Base-by-base conservation (phyloP, 2,797 vertebrate genomes). In the Gobionotothen gibberifrons region DNA sequence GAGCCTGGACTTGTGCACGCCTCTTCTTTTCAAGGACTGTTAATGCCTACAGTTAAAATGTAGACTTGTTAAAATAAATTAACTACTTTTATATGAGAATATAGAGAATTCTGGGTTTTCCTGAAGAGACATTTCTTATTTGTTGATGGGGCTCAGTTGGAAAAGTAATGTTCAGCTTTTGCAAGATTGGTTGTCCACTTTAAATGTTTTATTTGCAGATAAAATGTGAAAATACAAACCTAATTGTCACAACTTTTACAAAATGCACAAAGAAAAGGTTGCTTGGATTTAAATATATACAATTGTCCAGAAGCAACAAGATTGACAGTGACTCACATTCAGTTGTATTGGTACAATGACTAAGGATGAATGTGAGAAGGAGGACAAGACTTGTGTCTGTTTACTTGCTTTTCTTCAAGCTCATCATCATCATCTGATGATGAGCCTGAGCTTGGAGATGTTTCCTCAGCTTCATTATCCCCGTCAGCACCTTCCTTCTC, bases 391-490 rank as follows among this genome's bases (percentile, higher is more conserved):
- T 72, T 79, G 36, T 78, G 69, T 85, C 44, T 67, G 61, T 44
- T 73, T 1, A 58, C 61, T 40, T 19, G 44, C 36, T 71, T 73
- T 52, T 84, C 74, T 16, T 82, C 74, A 11, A 66, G 49, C 1
- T 76, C 51, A 13, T 83, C 69, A n/a, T 83, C 69, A n/a, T 89
- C 83, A 52, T 72, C 78, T 9, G 82, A 72, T 14, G 57, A 15
- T 29, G 78, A 72, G 4, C 84, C 87, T 15, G 86, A 92, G 68
- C 64, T 82, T 16, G 57, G 59, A 78, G 79, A 53, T 48, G 77
- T 81, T 5, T 90, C 82, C 14, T 66, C 82, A 42, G 89, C 81
- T 1, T 69, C 70, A 1, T 72, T 54, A 0, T 71, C 54, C 7
- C 53, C 74, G 0, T 79, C 69, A 0, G 69, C 57, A 10, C 75